Evolutionary conservation across 2,797 vertebrate species (phyloP).

Genomic region (Phrynocephalus guinanensis): DNA sequence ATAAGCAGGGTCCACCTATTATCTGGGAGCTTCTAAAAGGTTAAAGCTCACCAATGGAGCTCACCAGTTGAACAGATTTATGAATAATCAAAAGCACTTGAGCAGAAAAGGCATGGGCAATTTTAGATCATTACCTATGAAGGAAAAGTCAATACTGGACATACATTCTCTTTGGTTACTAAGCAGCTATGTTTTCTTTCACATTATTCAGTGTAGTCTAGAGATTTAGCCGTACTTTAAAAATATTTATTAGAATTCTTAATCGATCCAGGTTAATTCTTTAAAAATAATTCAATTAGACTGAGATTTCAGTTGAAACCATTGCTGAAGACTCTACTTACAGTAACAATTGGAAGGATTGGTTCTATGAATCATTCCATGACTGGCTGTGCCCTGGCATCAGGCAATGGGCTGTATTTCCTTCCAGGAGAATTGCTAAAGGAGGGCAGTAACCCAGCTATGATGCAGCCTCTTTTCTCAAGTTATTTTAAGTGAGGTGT

Average conservation of each 20-base stretch:
- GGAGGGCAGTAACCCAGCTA: constrained; percentile 48
- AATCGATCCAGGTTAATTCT: constrained; percentile 45
- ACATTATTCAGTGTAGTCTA: constrained; percentile 75
- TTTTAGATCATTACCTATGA: constrained; percentile 84
- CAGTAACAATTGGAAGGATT: constrained; percentile 36
- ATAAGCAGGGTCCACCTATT: constrained; percentile 79
- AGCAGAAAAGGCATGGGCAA: constrained; percentile 80
- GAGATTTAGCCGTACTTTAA: constrained; percentile 76
- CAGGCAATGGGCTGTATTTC: constrained; percentile 34
- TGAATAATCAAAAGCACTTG: constrained; percentile 86
- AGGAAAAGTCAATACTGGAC: constrained; percentile 62
- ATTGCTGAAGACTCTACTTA: constrained; percentile 24
- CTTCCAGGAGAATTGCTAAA: constrained; percentile 6
- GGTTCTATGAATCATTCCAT: constrained; percentile 16
- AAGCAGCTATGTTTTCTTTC: constrained; percentile 68
- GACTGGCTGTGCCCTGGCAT: constrained; percentile 10
- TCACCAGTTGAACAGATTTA: constrained; percentile 85
- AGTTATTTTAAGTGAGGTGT: constrained; percentile 27
- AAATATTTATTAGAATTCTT: constrained; percentile 70
- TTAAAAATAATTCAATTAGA: constrained; percentile 40
- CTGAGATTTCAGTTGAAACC: constrained; percentile 39
- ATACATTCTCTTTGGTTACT: constrained; percentile 62
- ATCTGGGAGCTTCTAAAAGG: constrained; percentile 77
- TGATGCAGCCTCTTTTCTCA: constrained; percentile 61
- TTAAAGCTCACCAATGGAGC: constrained; percentile 86